Conservation (phyloP, 1,140 invertebrate species). For the Panagrolaimus sp. region DNA sequence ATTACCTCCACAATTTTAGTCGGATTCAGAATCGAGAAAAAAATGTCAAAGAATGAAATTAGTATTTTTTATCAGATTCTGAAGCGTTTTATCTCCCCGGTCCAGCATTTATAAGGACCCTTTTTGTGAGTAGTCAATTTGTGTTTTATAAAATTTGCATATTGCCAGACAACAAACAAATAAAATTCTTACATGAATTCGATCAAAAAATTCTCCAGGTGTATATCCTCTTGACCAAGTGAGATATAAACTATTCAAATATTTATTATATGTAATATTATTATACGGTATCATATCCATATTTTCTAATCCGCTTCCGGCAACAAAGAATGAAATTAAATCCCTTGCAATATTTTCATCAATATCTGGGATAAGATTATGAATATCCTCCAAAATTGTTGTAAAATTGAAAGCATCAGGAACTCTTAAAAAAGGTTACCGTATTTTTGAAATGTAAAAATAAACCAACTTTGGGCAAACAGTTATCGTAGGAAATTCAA, state of each 20-base stretch:
- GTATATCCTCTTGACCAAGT: conserved; percentile 44
- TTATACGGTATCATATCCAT: conserved; percentile 43
- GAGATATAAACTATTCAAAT: conserved; percentile 41
- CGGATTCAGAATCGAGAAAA: too few relatives aligned
- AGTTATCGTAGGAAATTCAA: conserved; percentile 50
- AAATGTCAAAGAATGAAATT: too few relatives aligned
- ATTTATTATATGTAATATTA: conserved; percentile 49
- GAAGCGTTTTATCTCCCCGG: too few relatives aligned
- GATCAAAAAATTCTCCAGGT: conserved; percentile 42
- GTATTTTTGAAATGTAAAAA: too few relatives aligned
- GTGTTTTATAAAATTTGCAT: neutral
- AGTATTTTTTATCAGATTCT: too few relatives aligned
- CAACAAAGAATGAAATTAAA: conserved; percentile 40
- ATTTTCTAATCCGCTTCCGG: conserved; percentile 53
- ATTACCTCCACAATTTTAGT: too few relatives aligned
- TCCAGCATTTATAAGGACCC: too few relatives aligned
- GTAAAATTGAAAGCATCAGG: conserved; percentile 55
- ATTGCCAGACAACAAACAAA: conserved; percentile 18
- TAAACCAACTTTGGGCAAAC: conserved; percentile 55
- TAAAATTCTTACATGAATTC: conserved; percentile 38
- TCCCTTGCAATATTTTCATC: conserved; percentile 27
- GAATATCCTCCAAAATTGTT: conserved; percentile 44
- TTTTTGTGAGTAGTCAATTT: conserved; percentile 10
- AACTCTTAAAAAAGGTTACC: too few relatives aligned
- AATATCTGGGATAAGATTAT: conserved; percentile 31